These are phyloP conservation scores for Biston stratarius DNA, from an alignment of 2,888 invertebrate species.

Conservation along the genomic window DNA sequence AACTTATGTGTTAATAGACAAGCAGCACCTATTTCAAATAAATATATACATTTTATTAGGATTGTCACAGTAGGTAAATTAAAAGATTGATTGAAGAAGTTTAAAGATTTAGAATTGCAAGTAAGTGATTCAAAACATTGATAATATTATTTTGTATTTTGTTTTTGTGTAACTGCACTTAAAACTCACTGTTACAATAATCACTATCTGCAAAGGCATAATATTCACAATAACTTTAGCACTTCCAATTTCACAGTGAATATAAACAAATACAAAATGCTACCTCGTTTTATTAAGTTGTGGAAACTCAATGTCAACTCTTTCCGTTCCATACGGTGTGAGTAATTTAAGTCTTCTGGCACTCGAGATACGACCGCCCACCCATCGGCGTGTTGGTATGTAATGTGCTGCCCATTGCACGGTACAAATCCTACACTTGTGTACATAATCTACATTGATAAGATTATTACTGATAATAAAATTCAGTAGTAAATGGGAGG, in stretches of 20 bases:
- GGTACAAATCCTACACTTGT: slow-evolving; percentile 76
- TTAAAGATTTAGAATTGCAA: not conserved
- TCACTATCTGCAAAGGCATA: slow-evolving; percentile 3
- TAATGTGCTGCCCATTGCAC: slow-evolving; percentile 77
- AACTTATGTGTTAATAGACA: too few relatives aligned
- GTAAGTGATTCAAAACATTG: slow-evolving; percentile 6
- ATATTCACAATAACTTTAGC: slow-evolving; percentile 32
- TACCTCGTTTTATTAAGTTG: slow-evolving; percentile 83
- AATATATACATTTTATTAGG: not conserved
- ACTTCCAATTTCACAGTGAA: slow-evolving; percentile 8
- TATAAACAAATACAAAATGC: slow-evolving; percentile 50
- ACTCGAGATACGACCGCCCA: slow-evolving; percentile 53
- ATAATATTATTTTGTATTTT: slow-evolving; percentile 3
- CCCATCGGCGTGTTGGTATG: slow-evolving; percentile 68
- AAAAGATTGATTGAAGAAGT: not conserved
- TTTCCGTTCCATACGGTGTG: slow-evolving; percentile 75
- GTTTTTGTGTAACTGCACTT: slow-evolving; percentile 1
- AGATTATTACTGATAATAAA: slow-evolving; percentile 64
- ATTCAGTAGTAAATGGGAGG: slow-evolving; percentile 45
- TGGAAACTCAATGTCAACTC: slow-evolving; percentile 82
- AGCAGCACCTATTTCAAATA: not conserved
- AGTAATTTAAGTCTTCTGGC: slow-evolving; percentile 54
- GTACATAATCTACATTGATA: slow-evolving; percentile 82
- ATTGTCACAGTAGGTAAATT: not conserved
- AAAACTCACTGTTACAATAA: slow-evolving; percentile 1